A percentile compares a stretch with the other conserved stretches of the same genome.
Evolutionary conservation across 1,140 invertebrate genomes (phyloP).

Genomic region (Drosophila lacertosa): DNA sequence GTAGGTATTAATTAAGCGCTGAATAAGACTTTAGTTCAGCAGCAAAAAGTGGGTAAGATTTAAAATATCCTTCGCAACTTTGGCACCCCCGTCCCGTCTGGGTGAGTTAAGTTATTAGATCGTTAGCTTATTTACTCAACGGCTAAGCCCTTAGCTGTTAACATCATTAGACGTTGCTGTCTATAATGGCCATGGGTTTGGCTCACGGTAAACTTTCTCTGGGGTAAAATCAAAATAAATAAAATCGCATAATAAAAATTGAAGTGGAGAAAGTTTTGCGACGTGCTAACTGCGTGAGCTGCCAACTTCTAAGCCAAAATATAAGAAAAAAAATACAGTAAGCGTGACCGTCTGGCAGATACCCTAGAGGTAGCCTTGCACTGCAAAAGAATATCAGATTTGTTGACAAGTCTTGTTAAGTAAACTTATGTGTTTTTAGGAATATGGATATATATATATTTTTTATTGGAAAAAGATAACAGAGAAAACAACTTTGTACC

Average conservation of each 20-base stretch:
- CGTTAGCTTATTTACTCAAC: slow-evolving; percentile 58
- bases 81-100: too few relatives aligned
- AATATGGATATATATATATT: too few relatives aligned
- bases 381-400: too few relatives aligned
- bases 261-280: slow-evolving; percentile 68
- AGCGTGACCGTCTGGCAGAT: background rate
- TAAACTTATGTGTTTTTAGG: too few relatives aligned
- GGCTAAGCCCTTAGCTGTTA: slow-evolving; percentile 70
- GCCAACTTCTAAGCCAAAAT: slow-evolving; percentile 42
- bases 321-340: slow-evolving; percentile 8
- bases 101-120: slow-evolving; percentile 61
- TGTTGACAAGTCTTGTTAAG: too few relatives aligned
- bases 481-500: too few relatives aligned
- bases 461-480: too few relatives aligned
- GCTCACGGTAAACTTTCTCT: slow-evolving; percentile 57
- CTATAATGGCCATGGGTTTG: slow-evolving; percentile 5
- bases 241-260: slow-evolving; percentile 82
- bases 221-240: slow-evolving; percentile 73
- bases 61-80: slow-evolving; percentile 3
- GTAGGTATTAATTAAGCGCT: slow-evolving; percentile 69
- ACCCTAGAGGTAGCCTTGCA: background rate
- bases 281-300: slow-evolving; percentile 71
- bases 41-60: slow-evolving; percentile 12
- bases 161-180: slow-evolving; percentile 67
- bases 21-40: slow-evolving; percentile 2